Percentiles rank a stretch among this genome's conserved stretches.
phyloP scores from a whole-genome alignment of 2,113 vertebrate species.

The Misgurnus mizolepis region DNA sequence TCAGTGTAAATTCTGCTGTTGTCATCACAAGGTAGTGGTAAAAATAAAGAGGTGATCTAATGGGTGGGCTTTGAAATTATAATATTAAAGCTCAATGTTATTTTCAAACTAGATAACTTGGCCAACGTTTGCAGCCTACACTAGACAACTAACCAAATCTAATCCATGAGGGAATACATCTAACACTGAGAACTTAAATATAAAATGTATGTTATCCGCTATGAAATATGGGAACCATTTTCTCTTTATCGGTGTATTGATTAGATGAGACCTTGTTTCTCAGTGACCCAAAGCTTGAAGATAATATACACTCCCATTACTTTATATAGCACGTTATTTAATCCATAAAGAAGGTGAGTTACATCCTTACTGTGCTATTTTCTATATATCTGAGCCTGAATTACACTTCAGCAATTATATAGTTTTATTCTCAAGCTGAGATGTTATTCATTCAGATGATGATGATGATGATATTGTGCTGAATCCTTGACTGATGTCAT shows the following conservation, averaged over 20 bases:
- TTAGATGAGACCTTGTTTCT: constrained; percentile 21
- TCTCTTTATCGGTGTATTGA: constrained; percentile 25
- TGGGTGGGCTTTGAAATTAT: too few species aligned
- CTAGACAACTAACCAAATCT: too few species aligned
- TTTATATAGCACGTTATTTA: background rate
- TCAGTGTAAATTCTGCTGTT: background rate
- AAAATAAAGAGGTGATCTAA: too few species aligned
- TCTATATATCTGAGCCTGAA: background rate
- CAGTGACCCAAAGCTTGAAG: constrained; percentile 3
- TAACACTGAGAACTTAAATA: background rate
- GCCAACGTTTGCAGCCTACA: too few species aligned
- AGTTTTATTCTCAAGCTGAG: background rate
- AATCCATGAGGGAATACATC: background rate
- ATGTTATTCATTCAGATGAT: constrained; percentile 1
- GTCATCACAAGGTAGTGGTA: too few species aligned
- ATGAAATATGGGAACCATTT: constrained; percentile 13
- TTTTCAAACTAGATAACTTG: too few species aligned
- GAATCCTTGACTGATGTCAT: background rate
- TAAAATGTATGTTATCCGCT: background rate
- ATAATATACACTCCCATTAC: constrained; percentile 17
- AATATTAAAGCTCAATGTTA: too few species aligned
- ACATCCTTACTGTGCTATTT: background rate
- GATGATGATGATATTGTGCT: background rate
- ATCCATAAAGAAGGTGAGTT: background rate
- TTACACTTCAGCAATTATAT: constrained; percentile 3